Evolutionary conservation across 2,888 invertebrate species (phyloP).

Genomic region (Congeria kusceri): DNA sequence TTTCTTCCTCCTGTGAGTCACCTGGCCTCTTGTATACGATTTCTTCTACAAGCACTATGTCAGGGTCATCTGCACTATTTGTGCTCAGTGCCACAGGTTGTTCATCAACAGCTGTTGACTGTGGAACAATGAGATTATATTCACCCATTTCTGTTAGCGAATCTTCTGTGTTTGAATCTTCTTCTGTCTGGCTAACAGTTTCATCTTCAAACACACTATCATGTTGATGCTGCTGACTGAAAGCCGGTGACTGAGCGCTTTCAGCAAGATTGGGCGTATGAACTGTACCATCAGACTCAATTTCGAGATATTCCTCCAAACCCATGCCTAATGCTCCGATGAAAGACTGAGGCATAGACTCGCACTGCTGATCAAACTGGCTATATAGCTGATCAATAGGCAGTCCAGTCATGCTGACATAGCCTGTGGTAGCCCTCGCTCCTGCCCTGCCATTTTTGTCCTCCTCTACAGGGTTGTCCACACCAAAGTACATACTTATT

Average conservation of each 20-base stretch:
- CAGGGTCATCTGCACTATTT: background rate
- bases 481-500: background rate
- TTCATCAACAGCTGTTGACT: too few relatives aligned
- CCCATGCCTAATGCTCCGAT: conserved; percentile 25
- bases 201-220: background rate
- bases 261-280: background rate
- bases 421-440: conserved; percentile 20
- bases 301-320: conserved; percentile 11
- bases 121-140: too few relatives aligned
- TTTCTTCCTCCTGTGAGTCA: conserved; percentile 13
- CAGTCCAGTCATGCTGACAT: conserved; percentile 2
- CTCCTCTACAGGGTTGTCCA: background rate
- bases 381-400: conserved; percentile 17
- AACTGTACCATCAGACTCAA: background rate
- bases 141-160: background rate
- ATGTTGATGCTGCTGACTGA: background rate
- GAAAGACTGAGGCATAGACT: conserved; percentile 21
- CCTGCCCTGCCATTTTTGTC: conserved; percentile 19
- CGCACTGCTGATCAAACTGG: conserved; percentile 21
- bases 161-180: background rate
- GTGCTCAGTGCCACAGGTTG: too few relatives aligned
- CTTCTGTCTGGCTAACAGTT: background rate
- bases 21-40: too few relatives aligned
- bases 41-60: background rate
- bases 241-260: background rate